Conservation (phyloP, 2,888 invertebrate species). For the Balanococcus diminutus region DNA sequence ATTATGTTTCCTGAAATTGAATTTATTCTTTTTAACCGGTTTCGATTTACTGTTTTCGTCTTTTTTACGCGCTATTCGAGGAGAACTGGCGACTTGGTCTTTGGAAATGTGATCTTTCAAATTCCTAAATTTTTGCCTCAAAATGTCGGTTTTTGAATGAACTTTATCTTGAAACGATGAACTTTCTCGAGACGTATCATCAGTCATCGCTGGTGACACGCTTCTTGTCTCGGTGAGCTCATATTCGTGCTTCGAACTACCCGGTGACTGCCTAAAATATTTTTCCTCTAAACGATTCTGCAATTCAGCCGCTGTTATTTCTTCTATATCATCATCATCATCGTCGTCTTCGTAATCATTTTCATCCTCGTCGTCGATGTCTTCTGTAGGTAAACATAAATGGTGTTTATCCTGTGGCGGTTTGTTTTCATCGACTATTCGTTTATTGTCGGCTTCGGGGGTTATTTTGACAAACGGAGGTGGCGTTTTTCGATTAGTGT, state of each 20-base stretch:
- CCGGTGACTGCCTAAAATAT: conserved; percentile 66
- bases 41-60: background rate
- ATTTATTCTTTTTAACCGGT: conserved; percentile 46
- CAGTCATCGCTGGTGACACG: conserved; percentile 56
- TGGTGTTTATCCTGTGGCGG: conserved; percentile 63
- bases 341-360: conserved; percentile 58
- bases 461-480: conserved; percentile 37
- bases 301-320: conserved; percentile 62
- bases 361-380: conserved; percentile 60
- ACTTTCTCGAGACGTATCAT: conserved; percentile 1
- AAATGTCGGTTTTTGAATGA: conserved; percentile 73
- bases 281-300: conserved; percentile 68
- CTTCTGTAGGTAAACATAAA: conserved; percentile 59
- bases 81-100: conserved; percentile 39
- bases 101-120: conserved; percentile 60
- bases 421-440: conserved; percentile 59
- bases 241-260: conserved; percentile 71
- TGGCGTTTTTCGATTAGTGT: conserved; percentile 58
- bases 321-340: conserved; percentile 65
- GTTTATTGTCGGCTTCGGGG: conserved; percentile 52
- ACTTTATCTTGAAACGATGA: conserved; percentile 69
- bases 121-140: conserved; percentile 71
- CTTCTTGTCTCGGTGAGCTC: conserved; percentile 63
- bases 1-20: conserved; percentile 59
- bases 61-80: conserved; percentile 33